Base-by-base conservation (phyloP, 2,888 invertebrate species). In the Rhaphigaster nebulosa region DNA sequence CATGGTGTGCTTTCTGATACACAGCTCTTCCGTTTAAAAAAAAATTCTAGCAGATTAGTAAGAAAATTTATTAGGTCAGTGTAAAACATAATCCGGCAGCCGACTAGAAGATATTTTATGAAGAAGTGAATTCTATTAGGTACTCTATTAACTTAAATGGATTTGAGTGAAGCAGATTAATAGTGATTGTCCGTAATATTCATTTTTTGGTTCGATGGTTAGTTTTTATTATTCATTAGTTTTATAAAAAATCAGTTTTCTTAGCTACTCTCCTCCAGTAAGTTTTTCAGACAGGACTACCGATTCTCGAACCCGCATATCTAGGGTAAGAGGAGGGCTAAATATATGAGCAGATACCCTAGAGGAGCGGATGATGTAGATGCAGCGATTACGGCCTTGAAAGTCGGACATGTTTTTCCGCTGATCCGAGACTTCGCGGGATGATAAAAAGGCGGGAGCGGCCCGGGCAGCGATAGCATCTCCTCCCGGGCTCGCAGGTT, bases 381-480 rank as follows among this genome's bases (percentile, higher is more conserved):
- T 84, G 26, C 84, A 45, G 84, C 84, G 45, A 84, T 84, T 84
- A 84, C n/a, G 84, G 84, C 84, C 84, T 84, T 84, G 84, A 84
- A 84, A 84, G n/a, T 84, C 45, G 84, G 84, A 84, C 84, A 84
- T 84, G 84, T 84, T 84, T 84, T 84, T 84, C 45, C 84, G 84
- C 84, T 84, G 45, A 84, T 84, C 84, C 84, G 10, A 45, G 84
- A 84, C 84, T 6, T 45, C 13, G 84, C 84, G 20, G 45, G 45
- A 84, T 84, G 41, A 84, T 50, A 84, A 84, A 84, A 84, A 84
- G 84, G 41, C 45, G 23, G 84, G 84, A 84, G 84, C n/a, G 45
- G 45, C 26, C 41, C n/a, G 23, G 23, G 26, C 15, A n/a, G 65
- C 52, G 89, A 89, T 89, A 89, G n/a, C 89, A 89, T 89, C 89